Evolutionary conservation across 2,888 invertebrate species (phyloP), one percentile per base, ranked within the genome.

Genomic region (Chirona hameri): DNA sequence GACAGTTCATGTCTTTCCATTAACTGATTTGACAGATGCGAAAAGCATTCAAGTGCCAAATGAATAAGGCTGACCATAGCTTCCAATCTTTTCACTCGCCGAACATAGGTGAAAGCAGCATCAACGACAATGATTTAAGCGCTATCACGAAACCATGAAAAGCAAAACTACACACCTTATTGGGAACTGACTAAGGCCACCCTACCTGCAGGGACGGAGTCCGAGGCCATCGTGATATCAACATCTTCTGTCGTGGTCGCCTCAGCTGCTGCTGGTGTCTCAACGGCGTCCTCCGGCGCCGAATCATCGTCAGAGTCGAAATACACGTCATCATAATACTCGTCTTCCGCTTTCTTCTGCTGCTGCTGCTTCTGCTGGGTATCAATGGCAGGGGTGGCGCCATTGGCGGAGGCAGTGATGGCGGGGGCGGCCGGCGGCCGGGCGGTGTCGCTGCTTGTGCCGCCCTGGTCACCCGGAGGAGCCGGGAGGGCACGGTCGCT

Each of bases 231-330:
- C 52, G 12, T 52, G 24, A 15, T 5, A 48, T n/a, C 79, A 27
- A 1, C 79, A 79, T 12, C 72, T 5, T 31, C 46, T 39, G 21
- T 46, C 4, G 24, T 7, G 21, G 79, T 21, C 18, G 24, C 18
- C 46, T 10, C 21, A 14, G 46, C 48, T 4, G 46, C n/a, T 9
- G 5, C 80, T 24, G 48, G n/a, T 0, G 2, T 24, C n/a, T 48
- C n/a, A 12, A 18, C 29, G 27, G 15, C 29, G 14, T 72, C 82
- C 24, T 81, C 82, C 18, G 84, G 85, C 24, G 84, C 85, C 5
- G 85, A 86, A 48, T 86, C 86, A 46, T 85, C 85, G 83, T 87
- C 87, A 0, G 86, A 86, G 82, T 87, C 87, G 82, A 86, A 87
- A 81, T 87, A 87, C 39, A 86, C 83, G 18, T 86, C 85, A 81